Conservation (phyloP, 1,140 invertebrate genomes). For the Berghia stephanieae region DNA sequence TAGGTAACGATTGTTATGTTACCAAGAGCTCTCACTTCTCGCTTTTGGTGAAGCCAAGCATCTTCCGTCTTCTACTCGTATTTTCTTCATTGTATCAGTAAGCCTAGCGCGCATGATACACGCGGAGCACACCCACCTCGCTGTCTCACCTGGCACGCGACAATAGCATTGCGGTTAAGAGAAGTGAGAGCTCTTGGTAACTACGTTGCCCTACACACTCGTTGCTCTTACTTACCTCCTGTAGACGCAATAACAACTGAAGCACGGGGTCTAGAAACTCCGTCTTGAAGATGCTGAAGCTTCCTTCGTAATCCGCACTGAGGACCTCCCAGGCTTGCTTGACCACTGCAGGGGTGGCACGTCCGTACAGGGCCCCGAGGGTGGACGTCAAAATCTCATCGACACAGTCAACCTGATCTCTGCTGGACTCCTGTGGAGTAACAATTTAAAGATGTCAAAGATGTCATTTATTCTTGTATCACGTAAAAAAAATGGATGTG, state of each 20-base stretch:
- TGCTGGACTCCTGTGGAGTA: not conserved
- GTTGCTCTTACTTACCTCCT: slow-evolving; percentile 15
- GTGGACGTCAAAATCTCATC: slow-evolving; percentile 25
- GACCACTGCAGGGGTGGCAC: slow-evolving; percentile 23
- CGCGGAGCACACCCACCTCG: no score
- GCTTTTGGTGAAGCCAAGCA: no score
- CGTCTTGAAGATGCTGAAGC: slow-evolving; percentile 10
- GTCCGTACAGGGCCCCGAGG: slow-evolving; percentile 21
- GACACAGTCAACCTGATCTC: not conserved
- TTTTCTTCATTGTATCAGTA: no score
- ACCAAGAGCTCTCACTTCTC: no score
- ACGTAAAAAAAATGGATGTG: not conserved
- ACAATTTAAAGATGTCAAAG: not conserved
- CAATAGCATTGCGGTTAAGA: no score
- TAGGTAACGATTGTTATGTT: no score
- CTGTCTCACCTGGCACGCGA: no score
- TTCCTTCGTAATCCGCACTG: not conserved
- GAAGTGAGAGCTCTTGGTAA: no score
- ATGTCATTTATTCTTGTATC: not conserved
- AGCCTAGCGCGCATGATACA: no score
- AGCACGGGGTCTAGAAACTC: slow-evolving; percentile 25
- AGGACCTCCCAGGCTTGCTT: slow-evolving; percentile 26
- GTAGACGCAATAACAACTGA: not conserved
- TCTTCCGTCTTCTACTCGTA: not conserved
- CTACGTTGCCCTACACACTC: no score